Conservation (phyloP, 2,888 invertebrate species). For the Lacanobia oleracea region DNA sequence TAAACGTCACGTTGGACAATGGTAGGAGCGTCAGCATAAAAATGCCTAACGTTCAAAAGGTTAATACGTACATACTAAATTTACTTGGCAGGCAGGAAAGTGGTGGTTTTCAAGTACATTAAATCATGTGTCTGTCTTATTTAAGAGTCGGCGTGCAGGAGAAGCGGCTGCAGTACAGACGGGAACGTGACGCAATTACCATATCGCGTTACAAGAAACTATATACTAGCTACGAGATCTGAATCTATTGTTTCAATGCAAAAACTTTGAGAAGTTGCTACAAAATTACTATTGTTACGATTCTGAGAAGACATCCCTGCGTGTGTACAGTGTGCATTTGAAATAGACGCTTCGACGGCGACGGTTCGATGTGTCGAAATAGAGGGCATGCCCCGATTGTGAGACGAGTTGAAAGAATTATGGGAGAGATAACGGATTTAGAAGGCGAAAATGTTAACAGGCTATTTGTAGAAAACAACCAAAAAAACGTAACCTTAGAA, state of each 20-base stretch:
- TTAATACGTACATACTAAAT: constrained; percentile 54
- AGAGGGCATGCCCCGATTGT: constrained; percentile 27
- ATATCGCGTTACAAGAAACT: constrained; percentile 72
- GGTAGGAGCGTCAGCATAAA: constrained; percentile 45
- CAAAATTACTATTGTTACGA: constrained; percentile 57
- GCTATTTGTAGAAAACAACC: not conserved
- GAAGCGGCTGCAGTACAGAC: constrained; percentile 65
- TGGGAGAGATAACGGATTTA: constrained; percentile 16
- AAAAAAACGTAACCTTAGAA: no score
- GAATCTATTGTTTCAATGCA: constrained; percentile 66
- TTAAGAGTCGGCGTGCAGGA: constrained; percentile 48
- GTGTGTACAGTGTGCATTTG: constrained; percentile 38
- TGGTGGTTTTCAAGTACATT: constrained; percentile 51
- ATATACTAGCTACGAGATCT: constrained; percentile 67
- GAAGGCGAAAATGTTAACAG: not conserved
- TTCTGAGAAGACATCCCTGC: constrained; percentile 51
- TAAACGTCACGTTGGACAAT: constrained; percentile 48
- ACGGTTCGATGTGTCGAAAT: constrained; percentile 36
- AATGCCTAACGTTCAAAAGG: constrained; percentile 47
- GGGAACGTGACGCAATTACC: constrained; percentile 74
- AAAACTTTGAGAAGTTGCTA: constrained; percentile 56
- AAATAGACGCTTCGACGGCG: constrained; percentile 50
- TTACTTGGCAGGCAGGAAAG: constrained; percentile 44
- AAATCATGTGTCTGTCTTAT: constrained; percentile 50
- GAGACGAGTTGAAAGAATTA: constrained; percentile 37